Base-by-base conservation (phyloP, 2,888 invertebrate species). In the Synanthedon andrenaeformis region DNA sequence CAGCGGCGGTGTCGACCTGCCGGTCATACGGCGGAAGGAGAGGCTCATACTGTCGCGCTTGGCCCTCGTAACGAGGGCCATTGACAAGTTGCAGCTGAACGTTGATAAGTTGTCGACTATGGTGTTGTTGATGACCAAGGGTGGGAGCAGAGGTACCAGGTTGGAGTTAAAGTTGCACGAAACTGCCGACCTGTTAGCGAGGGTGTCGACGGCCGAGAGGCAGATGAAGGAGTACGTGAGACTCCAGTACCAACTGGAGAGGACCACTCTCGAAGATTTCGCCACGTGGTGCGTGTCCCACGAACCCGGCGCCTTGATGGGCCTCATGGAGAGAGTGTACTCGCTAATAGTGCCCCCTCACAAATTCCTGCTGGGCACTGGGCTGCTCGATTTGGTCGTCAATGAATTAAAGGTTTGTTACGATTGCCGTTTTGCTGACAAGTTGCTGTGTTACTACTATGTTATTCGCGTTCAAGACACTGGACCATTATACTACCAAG, bases 281-380 rank as follows among this genome's bases (percentile, higher is more conserved):
- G 93, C 94, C 0, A 86, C 84, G 59, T 90, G 89, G 79, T 91
- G 91, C 49, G 91, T 94, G 2, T 91, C 93, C 0, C 92, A 92
- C 62, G 90, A 90, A 63, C 79, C 90, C 0, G 83, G 89, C 50
- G 92, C 93, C 3, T 80, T 94, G 54, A 89, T 90, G 41, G 90
- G 90, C 57, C 67, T 93, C 23, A 73, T 94, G 63, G 92, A 92
- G 67, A 84, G 90, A 8, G 88, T 94, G 42, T 92, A 93, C 70
- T 78, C 89, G 4, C 82, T 91, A 19, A 79, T 93, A 3, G 89
- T 89, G 41, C 90, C 91, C 0, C 76, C 80, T 3, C 79, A 84
- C 53, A 66, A 70, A 5, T 73, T 78, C 41, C 63, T 88, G 17
- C 69, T 89, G 11, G 88, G 89, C 8, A 76, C 79, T 14, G 89